These are phyloP conservation scores for Tetrapedia diversipes DNA, from an alignment of 2,888 invertebrate genomes.

Conservation along the genomic window DNA sequence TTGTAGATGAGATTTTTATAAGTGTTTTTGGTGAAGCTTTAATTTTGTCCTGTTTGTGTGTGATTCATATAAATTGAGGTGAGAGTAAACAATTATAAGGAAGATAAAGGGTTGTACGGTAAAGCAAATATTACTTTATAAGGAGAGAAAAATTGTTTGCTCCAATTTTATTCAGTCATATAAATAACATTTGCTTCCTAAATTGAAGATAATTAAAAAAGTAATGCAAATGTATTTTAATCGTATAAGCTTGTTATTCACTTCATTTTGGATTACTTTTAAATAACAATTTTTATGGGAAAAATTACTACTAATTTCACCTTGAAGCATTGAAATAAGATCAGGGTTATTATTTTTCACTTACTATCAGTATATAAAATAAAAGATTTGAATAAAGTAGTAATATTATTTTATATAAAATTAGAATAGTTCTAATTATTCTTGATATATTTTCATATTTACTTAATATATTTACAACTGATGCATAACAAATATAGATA, in stretches of 20 bases:
- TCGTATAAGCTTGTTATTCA: neutral
- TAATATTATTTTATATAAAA: conserved; percentile 5
- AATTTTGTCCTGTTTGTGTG: conserved; percentile 48
- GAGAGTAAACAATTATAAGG: conserved; percentile 14
- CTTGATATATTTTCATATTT: neutral
- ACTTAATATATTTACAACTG: conserved; percentile 1
- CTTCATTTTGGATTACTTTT: conserved; percentile 3
- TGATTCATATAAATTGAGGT: conserved; percentile 49
- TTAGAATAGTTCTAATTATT: neutral
- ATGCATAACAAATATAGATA: neutral
- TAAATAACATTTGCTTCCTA: conserved; percentile 31
- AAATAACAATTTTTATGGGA: neutral
- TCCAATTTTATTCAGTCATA: conserved; percentile 16
- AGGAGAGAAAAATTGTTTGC: conserved; percentile 7
- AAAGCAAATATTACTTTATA: conserved; percentile 11
- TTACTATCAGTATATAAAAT: neutral
- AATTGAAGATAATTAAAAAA: conserved; percentile 17
- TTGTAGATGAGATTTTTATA: conserved; percentile 65
- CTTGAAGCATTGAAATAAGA: conserved; percentile 15
- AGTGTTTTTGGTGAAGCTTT: conserved; percentile 41
- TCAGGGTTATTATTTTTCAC: conserved; percentile 10
- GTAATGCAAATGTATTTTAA: conserved; percentile 32
- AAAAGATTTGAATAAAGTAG: neutral
- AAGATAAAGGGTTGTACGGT: neutral
- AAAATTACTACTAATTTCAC: conserved; percentile 31